Base-by-base conservation (phyloP, 2,113 vertebrate species). In the Spilogale gracilis region DNA sequence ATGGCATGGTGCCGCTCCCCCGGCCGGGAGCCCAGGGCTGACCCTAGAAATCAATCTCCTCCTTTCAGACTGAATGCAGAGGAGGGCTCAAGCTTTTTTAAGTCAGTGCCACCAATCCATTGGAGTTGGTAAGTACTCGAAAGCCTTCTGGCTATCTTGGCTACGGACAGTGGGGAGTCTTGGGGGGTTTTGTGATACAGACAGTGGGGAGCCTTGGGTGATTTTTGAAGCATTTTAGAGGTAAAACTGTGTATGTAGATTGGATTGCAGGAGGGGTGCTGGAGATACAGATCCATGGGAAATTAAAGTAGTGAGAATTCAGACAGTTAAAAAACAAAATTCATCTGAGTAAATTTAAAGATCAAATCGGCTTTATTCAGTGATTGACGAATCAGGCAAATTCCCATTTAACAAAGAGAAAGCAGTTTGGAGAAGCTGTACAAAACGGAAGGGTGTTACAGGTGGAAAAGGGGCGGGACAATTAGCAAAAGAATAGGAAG, bases 151-250 rank as follows among this genome's bases (percentile, higher is more conserved):
- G 27, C 91, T 16, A 2, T 73, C 61, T 80, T 89, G 76, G 30
- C 73, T 56, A 18, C 9, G 10, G 79, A 52, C 25, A 63, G 16
- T 12, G 9, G 65, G 73, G 73, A 43, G 38, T 45, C 43, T 65
- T 60, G n/a, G 38, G 20, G 88, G 89, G 45, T 80, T 92, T 58
- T 73, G 38, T 38, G 38, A 38, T 56, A 18, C 9, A 13, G 79
- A 52, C 25, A 63, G 16, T 12, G 9, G 65, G 73, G 73, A 43
- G 38, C 38, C 43, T 65, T 60, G 32, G 43, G 21, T 89, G 90
- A 32, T 82, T 90, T 60, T 69, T 63, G 65, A 74, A 93, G n/a
- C 43, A 9, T 58, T 89, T 95, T 85, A 73, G 94, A 92, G 67
- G 88, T 71, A 45, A 21, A 81, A 74, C 54, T 18, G 0, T 73